Evolutionary conservation across 2,113 vertebrate genomes (phyloP).

Genomic region (Zosterops borbonicus): DNA sequence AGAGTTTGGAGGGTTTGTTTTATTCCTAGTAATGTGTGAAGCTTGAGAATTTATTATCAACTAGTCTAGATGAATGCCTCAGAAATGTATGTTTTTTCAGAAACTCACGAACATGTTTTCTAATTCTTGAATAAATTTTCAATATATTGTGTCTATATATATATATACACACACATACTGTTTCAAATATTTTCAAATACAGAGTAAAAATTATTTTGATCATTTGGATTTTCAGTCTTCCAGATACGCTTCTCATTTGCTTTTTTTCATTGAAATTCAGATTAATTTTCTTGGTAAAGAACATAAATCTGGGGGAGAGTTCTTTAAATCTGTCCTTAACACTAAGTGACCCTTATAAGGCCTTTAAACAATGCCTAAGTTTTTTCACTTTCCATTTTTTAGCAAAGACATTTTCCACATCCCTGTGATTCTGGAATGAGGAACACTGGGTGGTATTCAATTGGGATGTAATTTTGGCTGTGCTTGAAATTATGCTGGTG

Average conservation of each 20-base stretch:
- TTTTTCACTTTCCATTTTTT: background rate
- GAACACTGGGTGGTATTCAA: background rate
- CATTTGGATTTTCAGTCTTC: background rate
- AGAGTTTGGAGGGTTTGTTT: rapidly evolving
- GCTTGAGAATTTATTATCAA: background rate
- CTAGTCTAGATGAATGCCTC: background rate
- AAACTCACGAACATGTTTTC: background rate
- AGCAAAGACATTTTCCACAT: background rate
- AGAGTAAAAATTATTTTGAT: background rate
- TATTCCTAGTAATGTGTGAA: background rate
- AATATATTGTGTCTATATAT: background rate
- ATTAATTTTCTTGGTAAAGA: background rate
- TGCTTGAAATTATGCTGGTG: background rate
- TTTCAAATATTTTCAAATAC: background rate
- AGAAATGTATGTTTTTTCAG: background rate
- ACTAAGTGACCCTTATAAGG: background rate
- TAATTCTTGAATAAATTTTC: background rate
- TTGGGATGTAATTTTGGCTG: background rate
- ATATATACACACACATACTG: background rate
- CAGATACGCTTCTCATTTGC: background rate
- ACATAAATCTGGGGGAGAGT: background rate
- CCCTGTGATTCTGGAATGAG: background rate
- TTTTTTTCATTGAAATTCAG: background rate
- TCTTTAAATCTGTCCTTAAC: background rate
- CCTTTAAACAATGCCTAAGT: background rate